phyloP scores from a whole-genome alignment of 1,140 invertebrate genomes.

The Pararge aegeria region DNA sequence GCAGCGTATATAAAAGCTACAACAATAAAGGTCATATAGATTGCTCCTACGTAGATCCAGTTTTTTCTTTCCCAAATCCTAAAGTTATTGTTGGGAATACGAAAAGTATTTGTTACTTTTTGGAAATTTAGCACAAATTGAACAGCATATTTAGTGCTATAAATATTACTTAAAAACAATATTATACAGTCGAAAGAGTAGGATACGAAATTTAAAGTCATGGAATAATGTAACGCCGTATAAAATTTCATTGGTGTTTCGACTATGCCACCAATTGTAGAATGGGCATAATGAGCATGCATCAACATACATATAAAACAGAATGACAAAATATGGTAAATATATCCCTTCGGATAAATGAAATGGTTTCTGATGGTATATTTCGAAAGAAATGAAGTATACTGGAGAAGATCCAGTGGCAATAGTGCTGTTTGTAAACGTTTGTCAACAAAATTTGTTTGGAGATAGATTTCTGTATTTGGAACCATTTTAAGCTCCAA shows the following conservation, averaged over 20 bases:
- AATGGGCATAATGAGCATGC: not conserved
- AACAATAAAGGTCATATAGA: not conserved
- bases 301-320: not conserved
- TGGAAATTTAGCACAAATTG: not conserved
- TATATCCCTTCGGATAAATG: not conserved
- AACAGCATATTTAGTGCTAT: not conserved
- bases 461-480: not conserved
- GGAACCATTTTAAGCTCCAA: not conserved
- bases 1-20: too few species aligned
- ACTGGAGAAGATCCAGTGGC: not conserved
- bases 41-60: not conserved
- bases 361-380: constrained; percentile 6
- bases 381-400: constrained; percentile 1
- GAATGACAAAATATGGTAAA: not conserved
- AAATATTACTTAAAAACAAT: not conserved
- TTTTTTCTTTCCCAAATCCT: not conserved
- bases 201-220: not conserved
- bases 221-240: not conserved
- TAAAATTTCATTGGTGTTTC: not conserved
- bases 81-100: not conserved
- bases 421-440: not conserved
- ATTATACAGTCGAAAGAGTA: not conserved
- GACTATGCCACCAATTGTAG: not conserved
- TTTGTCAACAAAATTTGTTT: not conserved
- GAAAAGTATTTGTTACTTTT: not conserved